Percentiles rank a stretch among this genome's conserved stretches.
These are phyloP conservation scores for Heteronetta atricapilla DNA, from an alignment of 2,113 vertebrate genomes.

Conservation along the genomic window DNA sequence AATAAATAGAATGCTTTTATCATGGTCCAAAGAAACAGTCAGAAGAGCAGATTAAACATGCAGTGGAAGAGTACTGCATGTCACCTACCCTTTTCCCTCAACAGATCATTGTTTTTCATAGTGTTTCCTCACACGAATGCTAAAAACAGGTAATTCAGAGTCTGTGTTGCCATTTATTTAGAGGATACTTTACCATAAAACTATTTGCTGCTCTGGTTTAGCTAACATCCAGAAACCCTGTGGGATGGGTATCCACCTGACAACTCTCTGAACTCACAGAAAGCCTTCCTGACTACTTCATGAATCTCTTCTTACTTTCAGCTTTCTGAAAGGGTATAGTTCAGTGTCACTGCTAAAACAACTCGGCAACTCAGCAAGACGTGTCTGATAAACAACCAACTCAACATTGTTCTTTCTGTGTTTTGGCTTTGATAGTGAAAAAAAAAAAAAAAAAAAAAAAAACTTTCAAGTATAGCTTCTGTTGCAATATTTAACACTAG, in stretches of 20 bases:
- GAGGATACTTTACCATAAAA: not conserved
- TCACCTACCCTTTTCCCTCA: not conserved
- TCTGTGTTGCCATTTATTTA: not conserved
- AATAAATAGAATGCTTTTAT: not conserved
- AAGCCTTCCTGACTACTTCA: not conserved
- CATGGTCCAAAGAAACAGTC: not conserved
- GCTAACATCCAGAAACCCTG: not conserved
- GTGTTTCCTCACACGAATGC: not conserved
- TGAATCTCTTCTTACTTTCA: not conserved
- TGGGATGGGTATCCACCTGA: not conserved
- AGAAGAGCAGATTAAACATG: not conserved
- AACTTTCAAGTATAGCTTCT: not conserved
- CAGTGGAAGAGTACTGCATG: not conserved
- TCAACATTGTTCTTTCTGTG: not conserved
- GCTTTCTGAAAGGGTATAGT: not conserved
- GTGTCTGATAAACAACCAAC: not conserved
- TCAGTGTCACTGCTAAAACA: not conserved
- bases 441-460: not conserved
- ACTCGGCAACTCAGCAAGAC: not conserved
- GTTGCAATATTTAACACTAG: not conserved
- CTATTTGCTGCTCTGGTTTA: not conserved
- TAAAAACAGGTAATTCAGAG: not conserved
- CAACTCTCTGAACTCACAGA: not conserved
- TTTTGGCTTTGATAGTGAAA: not conserved
- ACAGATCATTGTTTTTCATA: not conserved